Conservation (phyloP, 2,797 vertebrate genomes). For the Gambusia yucatana region DNA sequence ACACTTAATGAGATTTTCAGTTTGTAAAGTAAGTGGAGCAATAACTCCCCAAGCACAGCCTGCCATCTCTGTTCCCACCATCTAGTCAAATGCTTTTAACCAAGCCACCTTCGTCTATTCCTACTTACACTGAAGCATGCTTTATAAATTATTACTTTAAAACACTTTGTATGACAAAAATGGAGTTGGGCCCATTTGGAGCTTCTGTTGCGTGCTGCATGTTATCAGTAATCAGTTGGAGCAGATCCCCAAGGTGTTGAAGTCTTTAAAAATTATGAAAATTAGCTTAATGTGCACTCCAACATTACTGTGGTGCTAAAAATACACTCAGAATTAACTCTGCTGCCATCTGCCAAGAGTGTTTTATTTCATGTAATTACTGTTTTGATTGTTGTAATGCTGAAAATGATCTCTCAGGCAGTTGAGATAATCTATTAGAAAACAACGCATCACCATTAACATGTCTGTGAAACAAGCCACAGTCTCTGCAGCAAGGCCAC, state of each 20-base stretch:
- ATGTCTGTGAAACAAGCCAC: not conserved
- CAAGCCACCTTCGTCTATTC: constrained; percentile 47
- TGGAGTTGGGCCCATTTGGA: constrained; percentile 15
- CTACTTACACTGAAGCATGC: constrained; percentile 43
- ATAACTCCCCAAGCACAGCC: constrained; percentile 64
- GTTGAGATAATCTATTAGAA: not conserved
- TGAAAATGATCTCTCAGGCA: constrained; percentile 28
- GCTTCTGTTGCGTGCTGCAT: constrained; percentile 16
- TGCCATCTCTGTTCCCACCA: constrained; percentile 35
- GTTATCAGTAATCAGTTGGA: constrained; percentile 44
- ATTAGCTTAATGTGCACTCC: constrained; percentile 37
- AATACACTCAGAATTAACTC: constrained; percentile 31
- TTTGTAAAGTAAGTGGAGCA: constrained; percentile 81
- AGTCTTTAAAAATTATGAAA: constrained; percentile 35
- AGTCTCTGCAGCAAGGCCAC: not conserved
- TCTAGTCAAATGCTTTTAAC: constrained; percentile 57
- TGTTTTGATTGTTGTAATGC: constrained; percentile 37
- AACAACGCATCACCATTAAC: not conserved
- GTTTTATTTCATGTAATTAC: constrained; percentile 51
- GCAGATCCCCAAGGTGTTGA: constrained; percentile 17
- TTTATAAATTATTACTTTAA: constrained; percentile 58
- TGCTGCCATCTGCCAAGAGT: constrained; percentile 25
- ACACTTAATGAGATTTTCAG: constrained; percentile 86
- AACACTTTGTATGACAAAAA: constrained; percentile 56
- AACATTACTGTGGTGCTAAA: constrained; percentile 33